Conservation (phyloP, 2,113 vertebrate species). For the Columbina picui region DNA sequence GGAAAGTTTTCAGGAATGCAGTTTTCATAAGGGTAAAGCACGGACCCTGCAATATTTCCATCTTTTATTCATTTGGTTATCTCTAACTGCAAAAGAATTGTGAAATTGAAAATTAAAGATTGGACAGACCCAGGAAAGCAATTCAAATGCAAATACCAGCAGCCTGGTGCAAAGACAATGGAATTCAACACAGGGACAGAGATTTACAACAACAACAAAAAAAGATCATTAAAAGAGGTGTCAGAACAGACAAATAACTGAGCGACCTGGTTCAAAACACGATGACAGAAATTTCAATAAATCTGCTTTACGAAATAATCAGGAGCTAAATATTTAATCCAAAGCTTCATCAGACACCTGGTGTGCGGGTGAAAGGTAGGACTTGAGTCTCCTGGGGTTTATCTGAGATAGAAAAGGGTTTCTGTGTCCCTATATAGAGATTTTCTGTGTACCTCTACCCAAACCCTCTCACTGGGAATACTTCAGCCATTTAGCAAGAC, state of each 20-base stretch:
- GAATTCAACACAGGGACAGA: conserved; percentile 12
- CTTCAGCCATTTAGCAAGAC: not conserved
- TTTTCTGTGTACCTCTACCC: rapidly evolving
- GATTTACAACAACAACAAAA: not conserved
- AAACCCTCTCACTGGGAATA: not conserved
- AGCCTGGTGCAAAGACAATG: not conserved
- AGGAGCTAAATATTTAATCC: not conserved
- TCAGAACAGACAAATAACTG: conserved; percentile 10
- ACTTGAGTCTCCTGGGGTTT: not conserved
- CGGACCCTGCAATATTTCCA: conserved; percentile 30
- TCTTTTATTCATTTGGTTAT: conserved; percentile 58
- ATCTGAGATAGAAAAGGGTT: not conserved
- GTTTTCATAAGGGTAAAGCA: not conserved
- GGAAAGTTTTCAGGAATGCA: not conserved
- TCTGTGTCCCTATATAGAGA: not conserved
- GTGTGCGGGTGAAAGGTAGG: not conserved
- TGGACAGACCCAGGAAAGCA: conserved; percentile 6
- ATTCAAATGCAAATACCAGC: conserved; percentile 64
- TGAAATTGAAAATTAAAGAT: conserved; percentile 35
- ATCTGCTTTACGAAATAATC: not conserved
- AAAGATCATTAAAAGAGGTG: not conserved
- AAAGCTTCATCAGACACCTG: not conserved
- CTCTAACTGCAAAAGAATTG: conserved; percentile 3
- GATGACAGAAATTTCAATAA: not conserved
- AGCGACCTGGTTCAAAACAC: not conserved